Evolutionary conservation across 2,113 vertebrate genomes (phyloP), one percentile per base, ranked within the genome.

Genomic region (Rhineura floridana): DNA sequence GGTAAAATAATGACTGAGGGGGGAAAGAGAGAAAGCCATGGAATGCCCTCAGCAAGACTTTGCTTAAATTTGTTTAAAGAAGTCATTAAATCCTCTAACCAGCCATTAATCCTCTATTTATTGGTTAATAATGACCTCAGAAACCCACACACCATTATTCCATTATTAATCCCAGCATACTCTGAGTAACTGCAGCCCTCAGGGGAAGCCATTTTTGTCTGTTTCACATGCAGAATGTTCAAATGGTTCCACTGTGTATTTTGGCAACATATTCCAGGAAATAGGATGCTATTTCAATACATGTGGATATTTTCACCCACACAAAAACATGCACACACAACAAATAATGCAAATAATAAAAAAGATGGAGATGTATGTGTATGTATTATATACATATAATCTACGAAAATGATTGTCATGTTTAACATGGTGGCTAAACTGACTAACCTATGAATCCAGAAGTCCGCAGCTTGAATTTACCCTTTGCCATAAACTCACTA

Each of bases 231-330:
- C 12, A 80, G 62, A 90, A 89, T 55, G 44, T 46, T 85, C 65
- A 81, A 87, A 70, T 8, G 63, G 75, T 33, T 93, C 83, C 93
- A 82, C 7, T 89, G 39, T 21, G 2, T 72, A 44, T 50, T 88
- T 90, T 86, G 88, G 70, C 81, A 67, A 81, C 69, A 21, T 21
- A 63, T 75, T 90, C 55, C 70, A 91, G 50, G 82, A 95, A 90
- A 89, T 12, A 76, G 70, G 0, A 36, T 76, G 81, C 90, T 89
- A 30, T 88, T 90, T 79, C 50, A 87, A 46, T 42, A 42, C 25
- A 78, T 73, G 78, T 92, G 76, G 76, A 65, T 12, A 82, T 67
- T 50, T 89, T 84, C 87, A 62, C 12, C 9, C 87, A 83, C 81
- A 88, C 59, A 84, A 21, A 86, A 21, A 75, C 83, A 83, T 55